A percentile compares a stretch with the other conserved stretches of the same genome.
Conservation (phyloP, 35 echinoderm and acorn worm genomes). For the Lytechinus pictus region DNA sequence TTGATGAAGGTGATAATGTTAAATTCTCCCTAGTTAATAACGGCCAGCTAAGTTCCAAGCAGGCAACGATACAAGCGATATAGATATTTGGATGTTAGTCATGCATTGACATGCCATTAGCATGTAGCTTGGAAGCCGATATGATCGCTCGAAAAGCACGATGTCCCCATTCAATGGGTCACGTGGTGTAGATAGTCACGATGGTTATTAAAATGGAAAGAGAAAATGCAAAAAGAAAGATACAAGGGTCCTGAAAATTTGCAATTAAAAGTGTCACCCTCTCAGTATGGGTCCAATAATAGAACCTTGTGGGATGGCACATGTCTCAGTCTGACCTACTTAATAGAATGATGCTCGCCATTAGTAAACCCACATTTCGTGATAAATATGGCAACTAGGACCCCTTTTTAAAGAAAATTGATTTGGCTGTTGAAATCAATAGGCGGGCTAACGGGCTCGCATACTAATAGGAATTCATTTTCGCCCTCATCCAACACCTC, state of each 20-base stretch:
- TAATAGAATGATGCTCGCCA: background rate
- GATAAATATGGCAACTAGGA: background rate
- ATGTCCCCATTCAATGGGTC: no score
- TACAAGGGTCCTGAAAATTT: background rate
- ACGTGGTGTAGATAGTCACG: no score
- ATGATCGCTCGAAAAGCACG: no score
- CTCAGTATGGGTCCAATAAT: background rate
- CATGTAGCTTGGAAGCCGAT: no score
- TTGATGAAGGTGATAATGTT: no score
- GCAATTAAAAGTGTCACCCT: background rate
- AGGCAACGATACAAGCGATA: no score
- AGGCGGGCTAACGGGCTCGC: background rate
- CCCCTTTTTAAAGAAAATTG: background rate
- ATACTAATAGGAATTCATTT: conserved; percentile 6
- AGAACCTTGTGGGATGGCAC: background rate
- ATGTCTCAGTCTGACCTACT: background rate
- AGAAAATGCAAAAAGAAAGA: background rate
- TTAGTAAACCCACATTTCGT: background rate
- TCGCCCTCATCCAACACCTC: background rate
- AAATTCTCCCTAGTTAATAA: no score
- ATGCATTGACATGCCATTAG: no score
- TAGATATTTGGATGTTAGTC: no score
- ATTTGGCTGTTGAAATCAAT: conserved; percentile 2
- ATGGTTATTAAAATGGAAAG: no score
- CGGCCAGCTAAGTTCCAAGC: no score